Evolutionary conservation across 2,113 vertebrate genomes (phyloP).

Genomic region (Rhombomys opimus): DNA sequence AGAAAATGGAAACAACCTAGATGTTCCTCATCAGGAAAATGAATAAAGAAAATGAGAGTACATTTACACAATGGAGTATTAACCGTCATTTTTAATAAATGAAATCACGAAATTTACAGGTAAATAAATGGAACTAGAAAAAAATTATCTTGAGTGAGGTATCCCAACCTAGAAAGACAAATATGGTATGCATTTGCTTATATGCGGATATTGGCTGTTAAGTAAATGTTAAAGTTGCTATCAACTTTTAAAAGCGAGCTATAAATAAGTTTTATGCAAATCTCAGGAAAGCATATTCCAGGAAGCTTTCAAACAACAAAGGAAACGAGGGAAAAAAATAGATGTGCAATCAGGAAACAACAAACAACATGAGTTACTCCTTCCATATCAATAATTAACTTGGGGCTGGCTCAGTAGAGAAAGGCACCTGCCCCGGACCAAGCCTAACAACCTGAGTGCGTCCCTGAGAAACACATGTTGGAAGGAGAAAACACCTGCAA

Average conservation of each 20-base stretch:
- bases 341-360: background rate
- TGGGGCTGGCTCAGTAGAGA: background rate
- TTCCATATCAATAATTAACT: background rate
- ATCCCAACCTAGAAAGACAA: background rate
- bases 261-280: background rate
- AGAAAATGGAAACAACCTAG: background rate
- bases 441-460: background rate
- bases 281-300: background rate
- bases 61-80: background rate
- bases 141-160: background rate
- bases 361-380: background rate
- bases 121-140: background rate
- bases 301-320: background rate
- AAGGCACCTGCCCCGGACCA: background rate
- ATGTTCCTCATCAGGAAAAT: background rate
- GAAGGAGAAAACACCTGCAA: background rate
- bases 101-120: background rate
- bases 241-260: background rate
- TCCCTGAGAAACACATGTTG: background rate
- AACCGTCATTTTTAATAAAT: background rate
- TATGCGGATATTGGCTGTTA: background rate
- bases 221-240: background rate
- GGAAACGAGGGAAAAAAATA: background rate
- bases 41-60: background rate
- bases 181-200: background rate